Base-by-base conservation (phyloP, 2,113 vertebrate species). In the Hippocampus zosterae region DNA sequence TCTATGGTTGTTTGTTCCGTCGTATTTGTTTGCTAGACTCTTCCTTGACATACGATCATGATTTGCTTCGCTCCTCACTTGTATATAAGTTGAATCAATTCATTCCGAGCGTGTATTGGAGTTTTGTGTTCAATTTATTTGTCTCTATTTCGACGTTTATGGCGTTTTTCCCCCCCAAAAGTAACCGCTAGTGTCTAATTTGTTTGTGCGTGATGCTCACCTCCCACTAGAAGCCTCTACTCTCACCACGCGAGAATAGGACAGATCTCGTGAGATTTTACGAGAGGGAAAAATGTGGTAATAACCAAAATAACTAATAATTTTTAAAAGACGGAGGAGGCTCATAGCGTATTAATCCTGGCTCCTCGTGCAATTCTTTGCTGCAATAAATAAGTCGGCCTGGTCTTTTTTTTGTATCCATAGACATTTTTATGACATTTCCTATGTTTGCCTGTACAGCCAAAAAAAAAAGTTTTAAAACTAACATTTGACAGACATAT, bases 181-280 rank as follows among this genome's bases (percentile, higher is more conserved):
- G 33, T 41, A 62, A 19, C 42, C 15, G 4, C 9, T 21, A 25
- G 15, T 46, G 23, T 46, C n/a, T 65, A 46, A 41, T 19, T 65
- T 42, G 63, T 65, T 46, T 65, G 63, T 25, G 63, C 41, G 63
- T 12, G 63, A 65, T 65, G 63, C 63, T 44, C 42, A 60, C 33
- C 7, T 33, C 6, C 56, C 25, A 29, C 56, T 55, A 4, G 8
- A 60, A 60, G 27, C 57, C 6, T 27, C 9, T 3, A n/a, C 23
- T 57, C 23, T 60, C 27, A 60, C 16, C 57, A 18, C 57, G 57
- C 57, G 57, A 33, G 57, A 60, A 12, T 33, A 19, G 2, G 27
- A 2, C 15, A 33, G 8, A 60, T 16, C 57, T 60, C 25, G 57
- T 60, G 25, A 29, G 57, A 60, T 33, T 60, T 60, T 8, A 60